Base-by-base conservation (phyloP, 2,797 vertebrate species). In the Paramormyrops hopkinsi region DNA sequence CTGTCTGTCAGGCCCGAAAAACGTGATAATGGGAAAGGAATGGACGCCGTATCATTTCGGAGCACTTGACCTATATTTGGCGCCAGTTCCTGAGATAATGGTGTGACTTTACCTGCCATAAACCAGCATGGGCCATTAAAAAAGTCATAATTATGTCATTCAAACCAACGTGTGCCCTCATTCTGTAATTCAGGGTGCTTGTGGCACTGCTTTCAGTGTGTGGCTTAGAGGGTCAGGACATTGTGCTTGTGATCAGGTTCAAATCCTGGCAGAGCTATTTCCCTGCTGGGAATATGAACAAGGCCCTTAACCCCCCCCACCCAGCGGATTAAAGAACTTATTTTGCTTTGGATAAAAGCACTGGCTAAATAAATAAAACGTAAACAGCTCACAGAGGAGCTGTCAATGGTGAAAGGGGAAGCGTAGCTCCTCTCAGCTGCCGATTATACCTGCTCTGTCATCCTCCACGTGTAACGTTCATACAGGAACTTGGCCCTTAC, bases 131-230 rank as follows among this genome's bases (percentile, higher is more conserved):
- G 65, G 17, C 73, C 73, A 44, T 79, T 41, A 8, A n/a, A 79
- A 79, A 79, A 44, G 73, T 79, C 73, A 44, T 79, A 79, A 79
- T 79, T 79, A 79, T 79, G 37, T 44, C 44, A 79, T 79, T 79
- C 17, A 44, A 79, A 79, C 17, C 37, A 8, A 44, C 17, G 17
- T 79, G 17, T 41, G 37, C 33, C 73, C 37, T 41, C 73, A 79
- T 44, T 44, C 25, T 41, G 5, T 7, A 41, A 79, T 79, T 79
- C 37, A 79, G 33, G 17, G 37, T 7, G 37, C 37, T 44, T 19
- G 6, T 44, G 6, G 37, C 73, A 19, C 14, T 8, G 69, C 37
- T 41, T 19, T 19, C 33, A 33, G 3, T 14, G 25, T 69, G 62
- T 33, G 62, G 62, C 29, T 33, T 69, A 69, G 65, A 14, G 25